phyloP scores from a whole-genome alignment of 2,888 invertebrate species.

The Margaritifera margaritifera region DNA sequence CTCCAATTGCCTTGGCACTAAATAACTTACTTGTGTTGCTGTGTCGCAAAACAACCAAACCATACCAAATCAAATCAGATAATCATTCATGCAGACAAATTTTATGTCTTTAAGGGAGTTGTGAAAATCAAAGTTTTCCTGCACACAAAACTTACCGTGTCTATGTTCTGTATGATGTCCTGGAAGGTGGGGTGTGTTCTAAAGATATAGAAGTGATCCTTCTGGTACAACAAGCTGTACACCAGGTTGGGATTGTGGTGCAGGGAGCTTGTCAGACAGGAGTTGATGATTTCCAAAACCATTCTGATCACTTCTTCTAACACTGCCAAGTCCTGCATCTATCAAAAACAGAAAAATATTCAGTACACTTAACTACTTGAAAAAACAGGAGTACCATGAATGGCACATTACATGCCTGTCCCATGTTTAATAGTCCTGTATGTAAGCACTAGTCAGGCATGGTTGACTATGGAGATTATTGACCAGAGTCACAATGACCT shows the following conservation, averaged over 20 bases:
- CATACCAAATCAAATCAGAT: not conserved
- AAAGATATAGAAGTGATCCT: constrained; percentile 83
- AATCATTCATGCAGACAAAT: not conserved
- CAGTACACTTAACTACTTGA: too few relatives aligned
- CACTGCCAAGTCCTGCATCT: constrained; percentile 84
- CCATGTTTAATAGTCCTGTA: too few relatives aligned
- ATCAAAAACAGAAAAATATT: constrained; percentile 23
- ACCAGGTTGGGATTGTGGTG: constrained; percentile 92
- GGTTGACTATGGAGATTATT: too few relatives aligned
- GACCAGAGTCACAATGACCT: too few relatives aligned
- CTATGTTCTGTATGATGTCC: constrained; percentile 93
- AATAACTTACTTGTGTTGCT: too few relatives aligned
- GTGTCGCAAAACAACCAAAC: too few relatives aligned
- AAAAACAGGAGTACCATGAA: too few relatives aligned
- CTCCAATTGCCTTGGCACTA: too few relatives aligned
- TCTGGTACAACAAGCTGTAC: constrained; percentile 94
- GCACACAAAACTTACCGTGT: constrained; percentile 81
- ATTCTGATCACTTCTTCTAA: constrained; percentile 96
- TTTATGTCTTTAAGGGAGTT: not conserved
- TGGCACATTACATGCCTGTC: too few relatives aligned
- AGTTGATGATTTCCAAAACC: constrained; percentile 97
- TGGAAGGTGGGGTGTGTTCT: constrained; percentile 91
- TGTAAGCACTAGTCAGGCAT: too few relatives aligned
- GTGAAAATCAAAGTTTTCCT: not conserved
- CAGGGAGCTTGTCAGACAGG: constrained; percentile 90